Conservation (phyloP, 30 jellyfish, hydroid and myxozoan species). For the Mastigias papua region DNA sequence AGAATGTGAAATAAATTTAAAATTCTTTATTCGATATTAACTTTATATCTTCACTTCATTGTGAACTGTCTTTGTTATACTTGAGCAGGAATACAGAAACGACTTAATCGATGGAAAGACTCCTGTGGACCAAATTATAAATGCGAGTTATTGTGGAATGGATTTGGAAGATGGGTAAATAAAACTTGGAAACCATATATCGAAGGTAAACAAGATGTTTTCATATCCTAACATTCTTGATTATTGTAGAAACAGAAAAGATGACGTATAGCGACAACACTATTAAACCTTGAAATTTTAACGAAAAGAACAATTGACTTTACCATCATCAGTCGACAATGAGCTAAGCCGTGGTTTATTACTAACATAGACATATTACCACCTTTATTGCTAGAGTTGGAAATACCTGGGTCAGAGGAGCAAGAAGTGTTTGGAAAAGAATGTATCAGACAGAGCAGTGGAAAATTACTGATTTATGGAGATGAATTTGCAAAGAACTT, state of each 20-base stretch:
- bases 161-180: conserved; percentile 98
- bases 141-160: conserved; percentile 95
- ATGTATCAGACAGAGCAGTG: conserved; percentile 78
- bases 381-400: conserved; percentile 11
- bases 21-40: too few relatives aligned
- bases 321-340: too few relatives aligned
- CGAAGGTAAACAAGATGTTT: too few relatives aligned
- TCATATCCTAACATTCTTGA: too few relatives aligned
- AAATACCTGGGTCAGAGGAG: conserved; percentile 73
- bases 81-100: conserved; percentile 74
- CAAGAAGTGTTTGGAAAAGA: conserved; percentile 67
- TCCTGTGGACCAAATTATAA: conserved; percentile 93
- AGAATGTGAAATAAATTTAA: too few relatives aligned
- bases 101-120: conserved; percentile 86
- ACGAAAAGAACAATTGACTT: too few relatives aligned
- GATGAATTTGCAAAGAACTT: conserved; percentile 75
- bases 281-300: too few relatives aligned
- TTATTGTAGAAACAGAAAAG: too few relatives aligned
- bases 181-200: conserved; percentile 93
- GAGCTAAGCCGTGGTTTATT: too few relatives aligned
- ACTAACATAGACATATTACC: too few relatives aligned
- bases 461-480: conserved; percentile 78
- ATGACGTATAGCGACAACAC: too few relatives aligned
- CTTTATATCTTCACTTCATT: too few relatives aligned
- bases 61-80: not conserved